Evolutionary conservation across 2,113 vertebrate species (phyloP).

Genomic region (Cinclus mexicanus): DNA sequence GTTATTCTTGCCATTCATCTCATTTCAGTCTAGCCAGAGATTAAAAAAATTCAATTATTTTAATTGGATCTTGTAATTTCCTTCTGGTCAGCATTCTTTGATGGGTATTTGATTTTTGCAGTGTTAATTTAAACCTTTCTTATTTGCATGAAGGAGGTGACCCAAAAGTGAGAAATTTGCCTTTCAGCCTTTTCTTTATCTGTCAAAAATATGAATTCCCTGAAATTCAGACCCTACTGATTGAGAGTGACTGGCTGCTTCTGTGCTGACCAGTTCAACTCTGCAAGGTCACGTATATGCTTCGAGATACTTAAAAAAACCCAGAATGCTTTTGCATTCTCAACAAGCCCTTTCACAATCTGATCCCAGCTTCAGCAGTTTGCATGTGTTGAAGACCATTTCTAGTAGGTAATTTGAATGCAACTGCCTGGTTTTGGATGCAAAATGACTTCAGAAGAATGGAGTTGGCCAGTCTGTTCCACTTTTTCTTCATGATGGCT

Average conservation of each 20-base stretch:
- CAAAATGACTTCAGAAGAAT: neutral
- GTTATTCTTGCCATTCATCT: neutral
- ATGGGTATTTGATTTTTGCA: neutral
- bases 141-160: neutral
- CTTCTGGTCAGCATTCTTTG: neutral
- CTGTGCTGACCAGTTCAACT: neutral
- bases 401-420: neutral
- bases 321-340: neutral
- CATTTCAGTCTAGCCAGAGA: neutral
- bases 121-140: neutral
- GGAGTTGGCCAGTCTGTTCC: neutral
- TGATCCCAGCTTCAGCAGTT: neutral
- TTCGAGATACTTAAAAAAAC: neutral
- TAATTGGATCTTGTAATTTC: neutral
- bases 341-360: neutral
- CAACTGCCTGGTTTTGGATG: neutral
- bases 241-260: neutral
- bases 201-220: neutral
- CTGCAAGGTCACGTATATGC: neutral
- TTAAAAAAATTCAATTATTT: neutral
- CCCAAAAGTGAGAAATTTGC: neutral
- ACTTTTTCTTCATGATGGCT: neutral
- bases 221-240: neutral
- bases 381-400: neutral
- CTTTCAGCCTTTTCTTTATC: neutral